phyloP scores from a whole-genome alignment of 2,113 vertebrate genomes.

The Bos javanicus region DNA sequence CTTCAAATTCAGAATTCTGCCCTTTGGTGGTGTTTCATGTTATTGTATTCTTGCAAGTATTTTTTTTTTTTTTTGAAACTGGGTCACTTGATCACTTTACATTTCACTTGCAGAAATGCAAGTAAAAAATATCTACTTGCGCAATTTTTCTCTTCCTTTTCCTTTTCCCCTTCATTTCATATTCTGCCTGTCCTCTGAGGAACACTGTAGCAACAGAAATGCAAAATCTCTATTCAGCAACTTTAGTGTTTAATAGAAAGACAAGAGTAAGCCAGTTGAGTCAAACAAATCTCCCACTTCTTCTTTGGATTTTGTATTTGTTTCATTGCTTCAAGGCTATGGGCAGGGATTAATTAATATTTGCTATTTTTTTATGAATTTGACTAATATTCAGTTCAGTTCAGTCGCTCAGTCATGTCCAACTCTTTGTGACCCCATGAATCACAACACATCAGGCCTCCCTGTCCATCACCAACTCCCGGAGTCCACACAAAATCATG shows the following conservation, averaged over 20 bases:
- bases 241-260: not conserved
- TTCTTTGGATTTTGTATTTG: not conserved
- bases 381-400: not conserved
- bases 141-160: accelerated
- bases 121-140: not conserved
- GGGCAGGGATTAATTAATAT: not conserved
- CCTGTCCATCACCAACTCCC: too few species aligned
- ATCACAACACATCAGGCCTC: too few species aligned
- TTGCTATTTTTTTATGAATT: not conserved
- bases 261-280: not conserved
- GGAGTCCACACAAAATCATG: too few species aligned
- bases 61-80: not conserved
- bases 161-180: not conserved
- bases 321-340: not conserved
- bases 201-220: not conserved
- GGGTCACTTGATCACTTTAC: not conserved
- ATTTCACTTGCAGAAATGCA: not conserved
- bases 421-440: too few species aligned
- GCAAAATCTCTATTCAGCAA: not conserved
- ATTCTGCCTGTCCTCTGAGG: not conserved
- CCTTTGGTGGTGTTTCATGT: not conserved
- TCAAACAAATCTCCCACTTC: not conserved
- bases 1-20: not conserved
- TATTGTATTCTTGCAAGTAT: not conserved
- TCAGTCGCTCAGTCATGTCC: accelerated